These are phyloP conservation scores for Mimas tiliae DNA, from an alignment of 2,888 invertebrate genomes.

Conservation along the genomic window DNA sequence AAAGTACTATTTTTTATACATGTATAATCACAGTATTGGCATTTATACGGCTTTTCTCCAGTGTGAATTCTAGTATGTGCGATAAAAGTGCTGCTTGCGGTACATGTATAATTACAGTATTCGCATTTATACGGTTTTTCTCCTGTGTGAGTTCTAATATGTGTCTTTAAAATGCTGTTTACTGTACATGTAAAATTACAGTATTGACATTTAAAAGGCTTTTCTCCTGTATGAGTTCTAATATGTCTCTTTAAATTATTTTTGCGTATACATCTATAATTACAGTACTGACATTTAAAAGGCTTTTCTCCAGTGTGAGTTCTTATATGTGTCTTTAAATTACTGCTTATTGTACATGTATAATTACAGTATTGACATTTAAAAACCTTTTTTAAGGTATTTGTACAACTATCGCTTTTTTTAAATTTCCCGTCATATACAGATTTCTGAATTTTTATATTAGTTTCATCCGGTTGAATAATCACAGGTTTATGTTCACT, in stretches of 20 bases:
- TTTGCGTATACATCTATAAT: background rate
- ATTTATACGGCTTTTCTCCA: constrained; percentile 23
- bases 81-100: constrained; percentile 6
- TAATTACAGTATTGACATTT: background rate
- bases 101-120: constrained; percentile 21
- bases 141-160: constrained; percentile 13
- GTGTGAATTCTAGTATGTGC: constrained; percentile 32
- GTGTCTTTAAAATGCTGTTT: background rate
- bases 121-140: constrained; percentile 27
- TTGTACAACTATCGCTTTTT: background rate
- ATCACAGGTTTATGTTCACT: background rate
- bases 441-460: background rate
- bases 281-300: background rate
- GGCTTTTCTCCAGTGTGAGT: background rate
- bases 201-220: background rate
- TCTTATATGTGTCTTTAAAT: background rate
- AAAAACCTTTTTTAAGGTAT: background rate
- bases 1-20: background rate
- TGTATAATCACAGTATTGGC: constrained; percentile 3
- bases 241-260: background rate
- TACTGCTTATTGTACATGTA: background rate
- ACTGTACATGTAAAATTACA: background rate
- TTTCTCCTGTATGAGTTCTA: background rate
- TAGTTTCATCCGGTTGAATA: background rate
- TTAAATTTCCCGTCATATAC: too few relatives aligned